A percentile compares a stretch with the other conserved stretches of the same genome.
Evolutionary conservation across 2,797 vertebrate species (phyloP).

Genomic region (Myotis pilosus): DNA sequence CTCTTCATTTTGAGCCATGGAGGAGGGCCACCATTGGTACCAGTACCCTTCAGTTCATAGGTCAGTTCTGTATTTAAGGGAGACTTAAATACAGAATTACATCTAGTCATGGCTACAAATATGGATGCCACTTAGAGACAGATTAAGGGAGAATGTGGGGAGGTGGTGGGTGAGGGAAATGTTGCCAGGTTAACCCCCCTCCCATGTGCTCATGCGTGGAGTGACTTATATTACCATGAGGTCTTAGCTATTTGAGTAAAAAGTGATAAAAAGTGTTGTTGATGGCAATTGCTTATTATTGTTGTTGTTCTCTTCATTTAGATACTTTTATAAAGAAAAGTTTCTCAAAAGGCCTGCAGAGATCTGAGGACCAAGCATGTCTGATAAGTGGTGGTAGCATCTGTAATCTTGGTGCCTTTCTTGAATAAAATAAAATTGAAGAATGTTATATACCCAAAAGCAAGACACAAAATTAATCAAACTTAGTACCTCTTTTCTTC

Average conservation of each 20-base stretch:
- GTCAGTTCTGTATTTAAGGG: not conserved
- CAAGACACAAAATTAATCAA: slow-evolving; percentile 69
- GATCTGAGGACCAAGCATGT: not conserved
- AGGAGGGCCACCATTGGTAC: not conserved
- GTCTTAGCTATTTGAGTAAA: not conserved
- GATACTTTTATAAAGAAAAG: slow-evolving; percentile 31
- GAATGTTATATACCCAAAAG: slow-evolving; percentile 60
- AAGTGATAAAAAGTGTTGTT: not conserved
- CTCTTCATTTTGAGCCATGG: not conserved
- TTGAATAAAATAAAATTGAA: slow-evolving; percentile 65
- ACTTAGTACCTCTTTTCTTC: slow-evolving; percentile 70
- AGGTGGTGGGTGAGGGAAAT: not conserved
- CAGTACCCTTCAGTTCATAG: not conserved
- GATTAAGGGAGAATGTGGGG: not conserved
- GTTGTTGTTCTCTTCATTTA: not conserved
- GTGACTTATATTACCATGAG: not conserved
- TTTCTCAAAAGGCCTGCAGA: not conserved
- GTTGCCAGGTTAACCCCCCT: not conserved
- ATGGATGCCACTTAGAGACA: not conserved
- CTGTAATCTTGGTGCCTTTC: slow-evolving; percentile 44
- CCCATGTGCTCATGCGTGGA: not conserved
- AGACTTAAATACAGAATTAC: not conserved
- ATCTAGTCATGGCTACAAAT: not conserved
- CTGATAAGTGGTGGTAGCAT: not conserved
- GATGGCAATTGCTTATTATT: slow-evolving; percentile 15